Conservation (phyloP, 2,888 invertebrate genomes). For the Spodoptera picta region DNA sequence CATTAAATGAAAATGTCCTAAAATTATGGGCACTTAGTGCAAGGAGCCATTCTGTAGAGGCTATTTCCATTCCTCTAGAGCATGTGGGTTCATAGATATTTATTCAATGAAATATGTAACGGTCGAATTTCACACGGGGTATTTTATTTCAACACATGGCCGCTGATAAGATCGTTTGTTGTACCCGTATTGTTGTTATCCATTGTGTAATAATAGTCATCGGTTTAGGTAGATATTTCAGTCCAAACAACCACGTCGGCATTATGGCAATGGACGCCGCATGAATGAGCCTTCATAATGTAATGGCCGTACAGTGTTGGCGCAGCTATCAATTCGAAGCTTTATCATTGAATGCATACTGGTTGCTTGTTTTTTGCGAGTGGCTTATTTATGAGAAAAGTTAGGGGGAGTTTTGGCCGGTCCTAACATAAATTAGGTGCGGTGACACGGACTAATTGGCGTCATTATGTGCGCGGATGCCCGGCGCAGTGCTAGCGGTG, state of each 20-base stretch:
- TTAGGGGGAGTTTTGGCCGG: conserved; percentile 70
- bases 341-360: conserved; percentile 59
- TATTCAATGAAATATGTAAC: conserved; percentile 23
- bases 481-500: conserved; percentile 36
- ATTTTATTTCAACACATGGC: conserved; percentile 43
- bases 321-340: conserved; percentile 47
- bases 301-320: conserved; percentile 38
- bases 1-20: conserved; percentile 69
- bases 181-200: conserved; percentile 50
- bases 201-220: conserved; percentile 40
- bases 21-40: conserved; percentile 68
- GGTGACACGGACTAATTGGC: conserved; percentile 78
- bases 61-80: conserved; percentile 55
- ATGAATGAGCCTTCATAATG: conserved; percentile 38
- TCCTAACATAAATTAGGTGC: conserved; percentile 76
- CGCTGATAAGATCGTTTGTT: conserved; percentile 41
- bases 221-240: conserved; percentile 43
- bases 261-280: conserved; percentile 31
- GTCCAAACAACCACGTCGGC: conserved; percentile 42
- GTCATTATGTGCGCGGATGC: conserved; percentile 73
- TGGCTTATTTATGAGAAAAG: conserved; percentile 78
- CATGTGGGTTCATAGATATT: conserved; percentile 37
- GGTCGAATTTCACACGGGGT: conserved; percentile 31
- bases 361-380: conserved; percentile 71
- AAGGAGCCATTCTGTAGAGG: conserved; percentile 61